These are phyloP conservation scores for Lysandra coridon DNA, from an alignment of 2,888 invertebrate genomes.

Conservation along the genomic window DNA sequence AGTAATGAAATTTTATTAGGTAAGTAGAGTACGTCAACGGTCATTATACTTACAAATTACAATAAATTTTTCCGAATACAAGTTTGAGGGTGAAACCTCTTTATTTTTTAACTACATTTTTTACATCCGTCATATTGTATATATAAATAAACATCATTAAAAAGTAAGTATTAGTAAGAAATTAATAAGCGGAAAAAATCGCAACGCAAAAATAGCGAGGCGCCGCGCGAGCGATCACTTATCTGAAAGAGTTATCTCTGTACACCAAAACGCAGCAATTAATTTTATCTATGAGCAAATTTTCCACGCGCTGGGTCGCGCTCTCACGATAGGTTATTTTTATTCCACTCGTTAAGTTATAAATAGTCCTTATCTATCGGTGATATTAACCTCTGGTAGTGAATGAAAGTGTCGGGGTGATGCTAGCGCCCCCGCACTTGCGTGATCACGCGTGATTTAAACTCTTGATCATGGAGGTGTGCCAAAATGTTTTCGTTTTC, in stretches of 20 bases:
- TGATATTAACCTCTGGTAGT: background rate
- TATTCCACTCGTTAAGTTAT: constrained; percentile 6
- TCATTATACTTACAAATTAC: no score
- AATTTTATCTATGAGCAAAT: background rate
- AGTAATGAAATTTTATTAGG: no score
- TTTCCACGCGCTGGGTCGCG: background rate
- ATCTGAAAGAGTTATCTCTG: background rate
- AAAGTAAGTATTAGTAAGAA: no score
- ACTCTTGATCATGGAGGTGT: no score
- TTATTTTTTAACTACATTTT: no score
- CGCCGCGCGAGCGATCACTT: background rate
- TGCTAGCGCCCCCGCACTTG: background rate
- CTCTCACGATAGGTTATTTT: background rate
- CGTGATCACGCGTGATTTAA: background rate
- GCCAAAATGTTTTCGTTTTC: no score
- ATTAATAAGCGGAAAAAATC: background rate
- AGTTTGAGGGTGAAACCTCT: no score
- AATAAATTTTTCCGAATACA: no score
- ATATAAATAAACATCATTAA: no score
- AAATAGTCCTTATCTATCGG: background rate
- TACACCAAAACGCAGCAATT: background rate
- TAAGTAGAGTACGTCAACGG: no score
- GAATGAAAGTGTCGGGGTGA: background rate
- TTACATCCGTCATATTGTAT: no score
- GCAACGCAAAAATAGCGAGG: background rate